Base-by-base conservation (phyloP, 2,888 invertebrate genomes). In the Malacosoma neustria region DNA sequence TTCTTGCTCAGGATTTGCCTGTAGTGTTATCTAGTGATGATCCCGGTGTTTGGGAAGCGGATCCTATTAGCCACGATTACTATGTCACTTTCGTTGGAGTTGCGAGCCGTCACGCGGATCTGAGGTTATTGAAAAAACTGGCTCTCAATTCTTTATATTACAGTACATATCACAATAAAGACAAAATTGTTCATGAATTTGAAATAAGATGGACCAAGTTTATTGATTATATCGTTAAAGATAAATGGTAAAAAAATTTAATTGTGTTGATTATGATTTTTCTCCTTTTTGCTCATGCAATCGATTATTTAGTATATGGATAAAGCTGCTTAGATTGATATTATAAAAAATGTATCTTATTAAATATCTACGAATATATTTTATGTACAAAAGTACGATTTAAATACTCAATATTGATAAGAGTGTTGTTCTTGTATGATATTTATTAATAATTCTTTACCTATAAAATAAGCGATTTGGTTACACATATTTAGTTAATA, bases 41-140 rank as follows among this genome's bases (percentile, higher is more conserved):
- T 67, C 94, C 94, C 0, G 91, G 92, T 0, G 69, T 91, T 2
- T 95, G 93, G 94, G 91, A 90, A 11, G 90, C 92, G 0, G 85
- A 87, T 11, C 92, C 90, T 0, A 59, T 95, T 11, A 89, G 91
- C 36, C 92, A 93, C 49, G 43, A 87, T 89, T 93, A 91, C 61
- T 95, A 93, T 59, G 88, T 92, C n/a, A 88, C 91, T 0, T 94
- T 94, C 53, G 77, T 94, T 59, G 93, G 91, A 1, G 89, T 95
- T 33, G 91, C 93, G 6, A 91, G 92, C 29, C 77, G 87, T 12
- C 87, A 88, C 38, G 88, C 91, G 0, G 94, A 94, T 55, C 63
- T 95, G 35, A 87, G 88, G 38, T 72, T 92, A 7, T 70, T 95
- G 13, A 95, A 94, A 60, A 90, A 92, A 50, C 66, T 95, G 30